Percentiles rank a stretch among this genome's conserved stretches.
Evolutionary conservation across 1,140 invertebrate genomes (phyloP).

Genomic region (Drosophila saltans): DNA sequence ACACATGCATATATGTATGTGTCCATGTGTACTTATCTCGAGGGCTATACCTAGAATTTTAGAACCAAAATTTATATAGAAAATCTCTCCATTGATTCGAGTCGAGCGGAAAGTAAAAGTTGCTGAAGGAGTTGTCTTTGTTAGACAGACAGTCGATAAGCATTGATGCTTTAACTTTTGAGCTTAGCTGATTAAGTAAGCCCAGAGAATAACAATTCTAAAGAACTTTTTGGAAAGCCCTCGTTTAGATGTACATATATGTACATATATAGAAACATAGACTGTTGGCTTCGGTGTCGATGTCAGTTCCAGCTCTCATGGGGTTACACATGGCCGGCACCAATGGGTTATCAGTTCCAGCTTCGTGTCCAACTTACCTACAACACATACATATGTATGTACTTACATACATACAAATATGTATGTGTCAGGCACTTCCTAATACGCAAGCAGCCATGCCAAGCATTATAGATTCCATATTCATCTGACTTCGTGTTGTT

Average conservation of each 20-base stretch:
- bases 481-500: conserved; percentile 63
- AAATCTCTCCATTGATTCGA: too few relatives aligned
- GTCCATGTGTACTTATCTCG: not conserved
- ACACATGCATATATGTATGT: not conserved
- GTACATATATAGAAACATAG: not conserved
- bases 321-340: conserved; percentile 16
- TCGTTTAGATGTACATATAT: not conserved
- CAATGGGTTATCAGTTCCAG: conserved; percentile 17
- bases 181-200: not conserved
- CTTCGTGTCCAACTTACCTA: conserved; percentile 8
- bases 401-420: conserved; percentile 16
- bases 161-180: not conserved
- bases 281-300: conserved; percentile 12
- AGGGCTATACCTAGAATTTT: not conserved
- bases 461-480: conserved; percentile 45
- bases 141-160: not conserved
- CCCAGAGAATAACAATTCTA: not conserved
- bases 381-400: conserved; percentile 19
- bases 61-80: too few relatives aligned
- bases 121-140: not conserved
- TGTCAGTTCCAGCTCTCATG: conserved; percentile 15
- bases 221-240: not conserved
- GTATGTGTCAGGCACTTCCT: conserved; percentile 54
- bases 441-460: conserved; percentile 57
- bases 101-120: too few relatives aligned